These are phyloP conservation scores for Sminthurinus signatus DNA, from an alignment of 1,140 invertebrate genomes.

Conservation along the genomic window DNA sequence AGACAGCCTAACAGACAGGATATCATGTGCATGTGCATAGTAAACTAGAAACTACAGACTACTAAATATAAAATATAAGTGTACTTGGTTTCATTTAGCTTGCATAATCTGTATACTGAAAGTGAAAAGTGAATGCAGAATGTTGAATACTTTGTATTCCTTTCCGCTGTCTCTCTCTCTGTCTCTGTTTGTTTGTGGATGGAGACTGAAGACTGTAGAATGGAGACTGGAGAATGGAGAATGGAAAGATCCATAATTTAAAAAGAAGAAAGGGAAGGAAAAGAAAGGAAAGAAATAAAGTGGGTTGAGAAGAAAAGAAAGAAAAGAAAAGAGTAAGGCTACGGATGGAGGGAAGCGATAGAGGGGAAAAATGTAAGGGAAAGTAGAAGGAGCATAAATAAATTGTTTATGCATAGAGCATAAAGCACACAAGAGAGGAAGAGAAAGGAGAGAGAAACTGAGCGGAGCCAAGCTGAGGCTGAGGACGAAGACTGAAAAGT, in stretches of 20 bases:
- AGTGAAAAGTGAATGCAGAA: too few relatives aligned
- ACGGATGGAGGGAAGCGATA: background rate
- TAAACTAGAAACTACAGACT: too few relatives aligned
- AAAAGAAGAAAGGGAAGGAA: background rate
- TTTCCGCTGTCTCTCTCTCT: background rate
- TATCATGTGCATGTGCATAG: too few relatives aligned
- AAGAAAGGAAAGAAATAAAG: slow-evolving; percentile 5
- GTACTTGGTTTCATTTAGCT: too few relatives aligned
- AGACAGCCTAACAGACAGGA: too few relatives aligned
- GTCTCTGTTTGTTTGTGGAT: background rate
- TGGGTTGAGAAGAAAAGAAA: slow-evolving; percentile 6
- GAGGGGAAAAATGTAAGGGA: slow-evolving; percentile 7
- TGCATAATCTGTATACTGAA: too few relatives aligned
- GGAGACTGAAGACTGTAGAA: too few relatives aligned
- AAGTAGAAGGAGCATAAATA: slow-evolving; percentile 26
- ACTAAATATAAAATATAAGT: too few relatives aligned
- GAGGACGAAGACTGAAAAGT: too few relatives aligned
- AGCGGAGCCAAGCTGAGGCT: too few relatives aligned
- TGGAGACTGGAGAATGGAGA: slow-evolving; percentile 1
- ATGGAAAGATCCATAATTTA: background rate
- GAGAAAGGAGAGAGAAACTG: too few relatives aligned
- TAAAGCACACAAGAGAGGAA: slow-evolving; percentile 2
- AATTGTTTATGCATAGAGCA: slow-evolving; percentile 37
- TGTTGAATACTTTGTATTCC: too few relatives aligned
- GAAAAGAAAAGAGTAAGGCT: background rate